Base-by-base conservation (phyloP, 2,797 vertebrate genomes). In the Pangasius macronema region DNA sequence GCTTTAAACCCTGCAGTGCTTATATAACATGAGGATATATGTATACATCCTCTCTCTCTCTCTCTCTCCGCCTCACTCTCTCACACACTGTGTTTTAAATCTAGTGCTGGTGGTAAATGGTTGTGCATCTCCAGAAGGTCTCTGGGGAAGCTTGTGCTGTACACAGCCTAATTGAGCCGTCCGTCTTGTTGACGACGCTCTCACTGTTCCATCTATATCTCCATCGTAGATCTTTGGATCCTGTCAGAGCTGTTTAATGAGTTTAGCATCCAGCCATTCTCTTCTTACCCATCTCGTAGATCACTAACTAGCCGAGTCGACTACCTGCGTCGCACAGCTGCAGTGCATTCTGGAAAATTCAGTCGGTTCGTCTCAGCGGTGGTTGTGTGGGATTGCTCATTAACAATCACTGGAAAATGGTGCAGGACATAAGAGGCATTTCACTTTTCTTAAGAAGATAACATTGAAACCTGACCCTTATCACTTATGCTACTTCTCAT, bases 11-110 rank as follows among this genome's bases (percentile, higher is more conserved):
- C 77, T 81, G 77, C 77, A 61, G 77, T 81, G 77, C 53, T 81
- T 61, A 81, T 61, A 81, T 81, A 81, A 81, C 77, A 81, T 42
- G 77, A 61, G 33, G 42, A 81, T 57, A 9, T 82, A 82, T 63
- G 14, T 11, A 81, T 61, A 57, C 18, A 36, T 79, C 14, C 46
- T 33, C 75, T 33, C 49, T 33, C 42, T 49, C 39, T 27, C 10
- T 49, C 39, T 13, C 72, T 49, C 68, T 24, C 68, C 10, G 8
- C 46, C 33, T 70, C 65, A 5, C 65, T 33, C 63, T 22, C 33
- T 20, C 68, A 9, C 24, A 2, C 27, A 4, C 73, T 6, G 49
- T 51, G 61, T 18, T 33, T 14, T 51, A 67, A 83, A 46, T 36
- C 18, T 33, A 3, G 46, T 11, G 27, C 77, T 61, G 33, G 33